These are phyloP conservation scores for Syritta pipiens DNA, from an alignment of 2,888 invertebrate genomes.

Conservation along the genomic window DNA sequence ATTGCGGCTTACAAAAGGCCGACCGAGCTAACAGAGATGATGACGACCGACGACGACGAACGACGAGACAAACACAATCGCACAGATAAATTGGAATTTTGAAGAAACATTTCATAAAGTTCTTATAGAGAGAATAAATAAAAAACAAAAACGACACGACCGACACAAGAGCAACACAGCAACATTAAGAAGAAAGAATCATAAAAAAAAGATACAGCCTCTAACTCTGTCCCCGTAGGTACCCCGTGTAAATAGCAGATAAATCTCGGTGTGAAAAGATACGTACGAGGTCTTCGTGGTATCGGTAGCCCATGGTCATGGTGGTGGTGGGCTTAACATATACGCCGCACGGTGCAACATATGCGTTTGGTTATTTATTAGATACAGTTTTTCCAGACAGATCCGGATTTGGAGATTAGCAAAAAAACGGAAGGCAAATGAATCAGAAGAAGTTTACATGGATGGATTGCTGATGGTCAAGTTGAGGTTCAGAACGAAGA, in stretches of 20 bases:
- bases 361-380: conserved; percentile 21
- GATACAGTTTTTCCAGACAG: not conserved
- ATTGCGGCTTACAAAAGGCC: conserved; percentile 44
- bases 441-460: not conserved
- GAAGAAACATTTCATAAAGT: conserved; percentile 22
- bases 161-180: too few species aligned
- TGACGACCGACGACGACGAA: conserved; percentile 1
- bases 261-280: conserved; percentile 35
- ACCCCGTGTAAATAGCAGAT: conserved; percentile 44
- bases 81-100: conserved; percentile 43
- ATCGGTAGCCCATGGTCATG: conserved; percentile 11
- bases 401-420: conserved; percentile 31
- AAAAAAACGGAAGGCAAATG: conserved; percentile 6
- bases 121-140: conserved; percentile 29
- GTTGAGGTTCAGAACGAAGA: not conserved
- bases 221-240: too few species aligned
- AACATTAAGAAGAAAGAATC: not conserved
- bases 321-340: conserved; percentile 11
- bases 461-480: not conserved
- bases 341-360: conserved; percentile 2
- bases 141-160: conserved; percentile 1
- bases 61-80: not conserved
- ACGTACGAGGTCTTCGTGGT: too few species aligned
- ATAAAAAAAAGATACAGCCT: too few species aligned
- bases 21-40: not conserved